Evolutionary conservation across 2,113 vertebrate genomes (phyloP), one percentile per base, ranked within the genome.

Genomic region (Hippocampus abdominalis): DNA sequence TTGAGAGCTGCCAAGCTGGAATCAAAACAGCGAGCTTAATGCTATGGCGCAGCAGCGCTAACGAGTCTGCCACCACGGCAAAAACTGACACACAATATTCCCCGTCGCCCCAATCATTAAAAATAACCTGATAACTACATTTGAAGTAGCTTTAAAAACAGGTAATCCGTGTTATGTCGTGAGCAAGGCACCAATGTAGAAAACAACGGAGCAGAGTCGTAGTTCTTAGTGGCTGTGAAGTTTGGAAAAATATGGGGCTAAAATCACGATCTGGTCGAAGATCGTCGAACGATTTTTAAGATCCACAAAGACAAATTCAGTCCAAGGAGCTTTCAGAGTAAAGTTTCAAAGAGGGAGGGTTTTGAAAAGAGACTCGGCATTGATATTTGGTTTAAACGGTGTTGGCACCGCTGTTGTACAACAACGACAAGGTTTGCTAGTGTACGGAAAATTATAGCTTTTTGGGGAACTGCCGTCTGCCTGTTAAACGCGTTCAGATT

Each of bases 401-500:
- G 20, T 10, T 11, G 51, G 51, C 21, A 54, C 8, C 23, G 51
- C 9, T 2, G 12, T 13, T 56, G 54, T 25, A 9, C 25, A 13
- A 27, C n/a, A 4, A 12, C 23, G 13, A 27, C 56, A 57, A 16
- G 16, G 15, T 60, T 57, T 57, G 11, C 12, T 25, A 13, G 27
- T 57, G 13, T 57, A 25, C 1, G 16, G 25, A 32, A 49, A 18
- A 60, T 27, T 60, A 16, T 32, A 2, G 40, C 8, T 8, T 46
- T 64, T 27, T 64, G 46, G 27, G 3, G 8, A 46, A 16, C 13
- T 9, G 2, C 8, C 25, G 10, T 18, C 15, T 18, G 20, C 25
- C 46, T 46, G 62, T 39, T 59, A 10, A 61, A 61, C 61, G n/a
- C 36, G 54, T 49, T 81, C 23, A 49, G 69, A 66, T 71, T 36